Base-by-base conservation (phyloP, 2,113 vertebrate species). In the Zosterops borbonicus region DNA sequence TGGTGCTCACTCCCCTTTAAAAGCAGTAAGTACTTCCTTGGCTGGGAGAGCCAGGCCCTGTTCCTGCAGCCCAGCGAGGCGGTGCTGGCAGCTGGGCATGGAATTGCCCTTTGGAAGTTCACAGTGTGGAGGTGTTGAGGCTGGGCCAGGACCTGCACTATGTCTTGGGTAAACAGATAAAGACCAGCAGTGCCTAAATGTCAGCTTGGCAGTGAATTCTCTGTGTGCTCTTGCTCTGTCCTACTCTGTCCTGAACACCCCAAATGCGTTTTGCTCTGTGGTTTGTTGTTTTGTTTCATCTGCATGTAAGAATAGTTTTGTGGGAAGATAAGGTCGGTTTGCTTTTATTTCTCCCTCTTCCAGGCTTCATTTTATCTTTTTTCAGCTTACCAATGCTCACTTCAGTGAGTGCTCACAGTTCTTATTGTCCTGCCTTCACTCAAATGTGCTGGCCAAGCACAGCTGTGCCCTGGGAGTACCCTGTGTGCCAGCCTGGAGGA, bases 21-120 rank as follows among this genome's bases (percentile, higher is more conserved):
- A 59, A 67, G 37, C 56, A 67, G 1, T 8, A 14, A n/a, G 6
- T 6, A 0, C n/a, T 41, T 21, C 19, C 12, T 55, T 50, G 17
- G 4, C n/a, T 83, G n/a, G 0, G 0, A 10, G 75, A 33, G 20
- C 47, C 56, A 17, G 12, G n/a, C n/a, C 20, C 17, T 3, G 0
- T 64, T 13, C 9, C 42, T 88, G 55, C 53, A 31, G 65, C 23
- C 16, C 7, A 13, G n/a, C 0, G 1, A 47, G 39, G 52, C 1
- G 3, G 4, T 7, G 31, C 7, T 69, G 52, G 8, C 49, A 19
- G 53, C 2, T 27, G 49, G 4, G 37, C 70, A 1, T 29, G 58
- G 77, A 62, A 7, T 11, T 64, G 76, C 33, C 42, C 81, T 92
- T 69, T 37, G 58, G 31, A 46, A 42, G 17, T 33, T 75, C n/a